phyloP scores from a whole-genome alignment of 2,797 vertebrate species.

The Prunella strophiata region DNA sequence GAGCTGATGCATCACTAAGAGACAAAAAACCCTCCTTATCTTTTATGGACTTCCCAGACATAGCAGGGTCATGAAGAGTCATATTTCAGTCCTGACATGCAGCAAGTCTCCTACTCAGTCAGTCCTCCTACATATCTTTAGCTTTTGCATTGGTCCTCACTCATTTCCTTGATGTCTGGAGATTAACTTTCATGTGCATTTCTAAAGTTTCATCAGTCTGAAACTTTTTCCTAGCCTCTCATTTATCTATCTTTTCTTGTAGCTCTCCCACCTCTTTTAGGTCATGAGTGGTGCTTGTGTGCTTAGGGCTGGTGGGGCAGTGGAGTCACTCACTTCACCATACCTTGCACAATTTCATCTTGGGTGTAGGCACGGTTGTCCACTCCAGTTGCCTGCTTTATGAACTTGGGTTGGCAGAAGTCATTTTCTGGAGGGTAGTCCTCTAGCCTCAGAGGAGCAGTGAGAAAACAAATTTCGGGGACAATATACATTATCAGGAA shows the following conservation, averaged over 20 bases:
- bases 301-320: background rate
- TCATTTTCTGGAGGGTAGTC: constrained; percentile 75
- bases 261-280: background rate
- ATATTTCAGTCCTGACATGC: background rate
- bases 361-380: constrained; percentile 86
- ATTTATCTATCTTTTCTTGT: background rate
- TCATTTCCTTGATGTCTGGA: background rate
- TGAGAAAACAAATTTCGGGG: constrained; percentile 84
- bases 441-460: constrained; percentile 66
- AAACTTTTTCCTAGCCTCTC: background rate
- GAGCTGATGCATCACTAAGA: background rate
- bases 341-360: constrained; percentile 76
- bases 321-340: background rate
- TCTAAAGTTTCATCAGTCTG: background rate
- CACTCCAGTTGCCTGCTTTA: constrained; percentile 75
- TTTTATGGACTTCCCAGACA: background rate
- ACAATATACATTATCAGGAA: constrained; percentile 84
- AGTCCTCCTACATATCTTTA: background rate
- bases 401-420: constrained; percentile 71
- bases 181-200: background rate
- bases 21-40: background rate
- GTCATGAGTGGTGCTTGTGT: background rate
- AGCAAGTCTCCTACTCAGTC: background rate
- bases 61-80: background rate
- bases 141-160: background rate